Conservation (phyloP, 1,140 invertebrate species). For the Aphelenchoides fujianensis region DNA sequence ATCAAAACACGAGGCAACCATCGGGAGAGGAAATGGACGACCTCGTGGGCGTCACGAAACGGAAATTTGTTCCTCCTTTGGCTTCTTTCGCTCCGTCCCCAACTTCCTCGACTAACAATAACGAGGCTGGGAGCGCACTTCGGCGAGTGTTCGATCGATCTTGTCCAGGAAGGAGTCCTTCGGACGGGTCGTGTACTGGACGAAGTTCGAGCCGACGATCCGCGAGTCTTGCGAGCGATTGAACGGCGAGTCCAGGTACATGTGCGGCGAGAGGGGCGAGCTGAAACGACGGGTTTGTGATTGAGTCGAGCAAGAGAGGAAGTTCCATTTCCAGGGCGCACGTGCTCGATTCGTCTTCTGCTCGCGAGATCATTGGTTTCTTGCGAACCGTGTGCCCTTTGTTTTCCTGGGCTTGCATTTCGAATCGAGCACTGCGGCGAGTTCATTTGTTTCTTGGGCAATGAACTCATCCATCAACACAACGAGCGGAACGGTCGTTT, state of each 20-base stretch:
- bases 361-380: neutral
- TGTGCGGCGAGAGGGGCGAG: constrained; percentile 49
- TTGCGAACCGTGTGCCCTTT: neutral
- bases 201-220: constrained; percentile 55
- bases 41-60: neutral
- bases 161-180: constrained; percentile 50
- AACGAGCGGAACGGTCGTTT: neutral
- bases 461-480: constrained; percentile 1
- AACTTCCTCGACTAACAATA: too few species aligned
- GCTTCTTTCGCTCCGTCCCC: neutral
- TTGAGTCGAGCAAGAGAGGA: too few species aligned
- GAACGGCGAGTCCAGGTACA: constrained; percentile 36
- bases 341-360: too few species aligned
- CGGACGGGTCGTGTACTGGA: constrained; percentile 48
- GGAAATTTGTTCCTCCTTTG: neutral
- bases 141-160: constrained; percentile 50
- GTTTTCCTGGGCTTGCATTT: neutral
- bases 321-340: constrained; percentile 1
- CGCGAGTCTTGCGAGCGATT: constrained; percentile 40
- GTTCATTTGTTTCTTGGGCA: neutral
- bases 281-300: constrained; percentile 24
- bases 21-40: too few species aligned
- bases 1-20: too few species aligned
- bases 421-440: neutral
- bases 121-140: constrained; percentile 41